Evolutionary conservation across 92 coral and sea anemone species (phyloP).

Genomic region (Plumapathes pennacea): DNA sequence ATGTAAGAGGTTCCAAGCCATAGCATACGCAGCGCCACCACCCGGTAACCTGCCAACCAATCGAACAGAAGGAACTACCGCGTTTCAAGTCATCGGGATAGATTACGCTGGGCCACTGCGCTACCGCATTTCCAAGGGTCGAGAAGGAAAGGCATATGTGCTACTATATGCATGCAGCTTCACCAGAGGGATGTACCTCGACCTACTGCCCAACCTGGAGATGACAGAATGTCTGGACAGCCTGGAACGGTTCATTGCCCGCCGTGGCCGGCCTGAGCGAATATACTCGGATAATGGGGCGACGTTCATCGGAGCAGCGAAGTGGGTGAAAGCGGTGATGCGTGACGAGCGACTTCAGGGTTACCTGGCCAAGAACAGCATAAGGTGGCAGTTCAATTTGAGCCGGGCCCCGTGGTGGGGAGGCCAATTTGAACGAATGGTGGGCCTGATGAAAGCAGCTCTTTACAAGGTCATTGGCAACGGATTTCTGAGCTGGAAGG

Average conservation of each 20-base stretch:
- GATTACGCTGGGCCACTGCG: constrained; percentile 9
- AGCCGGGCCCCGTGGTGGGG: constrained; percentile 44
- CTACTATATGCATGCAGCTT: constrained; percentile 21
- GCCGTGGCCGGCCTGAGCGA: constrained; percentile 17
- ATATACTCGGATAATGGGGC: constrained; percentile 31
- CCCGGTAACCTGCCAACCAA: constrained; percentile 7
- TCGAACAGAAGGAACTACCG: constrained; percentile 3
- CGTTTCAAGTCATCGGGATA: constrained; percentile 6
- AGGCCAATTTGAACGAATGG: constrained; percentile 27
- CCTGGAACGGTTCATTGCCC: constrained; percentile 8
- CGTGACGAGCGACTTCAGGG: constrained; percentile 34
- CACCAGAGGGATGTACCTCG: constrained; percentile 23
- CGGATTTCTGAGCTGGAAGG: constrained; percentile 29
- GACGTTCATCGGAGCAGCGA: constrained; percentile 41
- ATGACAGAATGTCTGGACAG: constrained; percentile 13
- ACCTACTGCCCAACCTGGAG: constrained; percentile 11
- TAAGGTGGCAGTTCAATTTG: constrained; percentile 30
- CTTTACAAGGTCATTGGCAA: constrained; percentile 23
- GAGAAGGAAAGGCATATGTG: constrained; percentile 27
- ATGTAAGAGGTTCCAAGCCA: constrained; percentile 11
- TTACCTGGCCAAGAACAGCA: constrained; percentile 18
- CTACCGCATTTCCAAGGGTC: constrained; percentile 15
- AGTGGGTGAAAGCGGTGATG: constrained; percentile 22
- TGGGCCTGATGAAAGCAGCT: constrained; percentile 31
- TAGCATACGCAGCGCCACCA: constrained; percentile 16